Conservation (phyloP, 2,888 invertebrate genomes). For the Phortica magna region DNA sequence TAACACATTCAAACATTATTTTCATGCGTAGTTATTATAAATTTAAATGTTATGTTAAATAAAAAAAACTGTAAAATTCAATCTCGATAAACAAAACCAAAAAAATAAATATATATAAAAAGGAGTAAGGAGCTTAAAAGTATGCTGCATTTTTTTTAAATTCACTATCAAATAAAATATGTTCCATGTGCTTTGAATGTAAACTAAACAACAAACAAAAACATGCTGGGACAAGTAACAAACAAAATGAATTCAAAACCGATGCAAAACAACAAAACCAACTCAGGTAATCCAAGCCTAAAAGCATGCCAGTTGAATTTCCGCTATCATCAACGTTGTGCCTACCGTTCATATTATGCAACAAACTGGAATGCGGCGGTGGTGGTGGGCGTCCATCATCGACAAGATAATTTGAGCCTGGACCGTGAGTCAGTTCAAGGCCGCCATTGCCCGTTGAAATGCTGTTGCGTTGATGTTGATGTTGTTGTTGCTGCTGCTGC, state of each 20-base stretch:
- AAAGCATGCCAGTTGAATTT: constrained; percentile 38
- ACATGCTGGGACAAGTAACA: neutral
- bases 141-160: constrained; percentile 26
- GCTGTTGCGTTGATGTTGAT: constrained; percentile 45
- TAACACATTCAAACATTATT: too few relatives aligned
- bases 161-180: neutral
- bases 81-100: neutral
- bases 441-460: constrained; percentile 67
- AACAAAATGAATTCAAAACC: neutral
- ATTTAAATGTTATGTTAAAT: constrained; percentile 3
- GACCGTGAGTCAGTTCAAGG: constrained; percentile 61
- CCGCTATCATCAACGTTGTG: constrained; percentile 43
- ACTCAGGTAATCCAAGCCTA: constrained; percentile 22
- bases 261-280: constrained; percentile 5
- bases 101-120: neutral
- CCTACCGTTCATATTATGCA: constrained; percentile 82
- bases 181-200: neutral
- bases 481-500: constrained; percentile 49
- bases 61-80: constrained; percentile 5
- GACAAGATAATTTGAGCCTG: constrained; percentile 65
- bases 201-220: neutral
- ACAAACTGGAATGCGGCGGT: constrained; percentile 84
- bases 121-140: constrained; percentile 3
- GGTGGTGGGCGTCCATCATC: constrained; percentile 85
- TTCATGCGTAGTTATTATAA: too few relatives aligned